Base-by-base conservation (phyloP, 2,797 vertebrate genomes). In the Clarias pachynema region DNA sequence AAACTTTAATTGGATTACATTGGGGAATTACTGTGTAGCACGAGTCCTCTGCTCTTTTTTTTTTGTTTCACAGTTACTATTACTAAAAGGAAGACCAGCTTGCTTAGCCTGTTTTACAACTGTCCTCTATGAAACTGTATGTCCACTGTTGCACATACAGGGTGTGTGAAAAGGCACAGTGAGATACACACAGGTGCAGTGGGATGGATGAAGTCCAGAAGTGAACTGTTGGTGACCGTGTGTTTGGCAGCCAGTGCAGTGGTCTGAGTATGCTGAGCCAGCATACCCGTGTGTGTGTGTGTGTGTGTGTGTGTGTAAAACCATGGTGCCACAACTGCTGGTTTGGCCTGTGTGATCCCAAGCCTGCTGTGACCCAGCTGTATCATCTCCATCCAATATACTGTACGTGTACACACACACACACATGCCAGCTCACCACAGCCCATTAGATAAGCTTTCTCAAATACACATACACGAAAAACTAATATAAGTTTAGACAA, bases 321-420 rank as follows among this genome's bases (percentile, higher is more conserved):
- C 18, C 75, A 24, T 78, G 74, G 74, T 88, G 89, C 85, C 60
- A 68, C 81, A 81, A 62, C 88, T 81, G 88, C 81, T 86, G 82
- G 62, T 40, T 82, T 85, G 89, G 89, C 85, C 22, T 9, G 59
- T 86, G 79, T 81, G 70, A 73, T 60, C 73, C 24, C 60, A 82
- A 40, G 81, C 82, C 79, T 73, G 75, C 73, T 88, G 85, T 65
- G 73, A 68, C 85, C 79, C 85, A 88, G 85, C 87, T 86, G 83
- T 73, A 84, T 86, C 49, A 60, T 31, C 56, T 86, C 73, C 53
- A 73, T 84, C 59, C n/a, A 72, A 37, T 75, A 66, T 72, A 53
- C 68, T 20, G 20, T 16, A 63, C 57, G 7, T 24, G 40, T 16
- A 66, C 24, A 72, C 56, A 72, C 65, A 44, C 62, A 77, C 44